Evolutionary conservation across 2,888 invertebrate genomes (phyloP), one percentile per base, ranked within the genome.

Genomic region (Plagodis dolabraria): DNA sequence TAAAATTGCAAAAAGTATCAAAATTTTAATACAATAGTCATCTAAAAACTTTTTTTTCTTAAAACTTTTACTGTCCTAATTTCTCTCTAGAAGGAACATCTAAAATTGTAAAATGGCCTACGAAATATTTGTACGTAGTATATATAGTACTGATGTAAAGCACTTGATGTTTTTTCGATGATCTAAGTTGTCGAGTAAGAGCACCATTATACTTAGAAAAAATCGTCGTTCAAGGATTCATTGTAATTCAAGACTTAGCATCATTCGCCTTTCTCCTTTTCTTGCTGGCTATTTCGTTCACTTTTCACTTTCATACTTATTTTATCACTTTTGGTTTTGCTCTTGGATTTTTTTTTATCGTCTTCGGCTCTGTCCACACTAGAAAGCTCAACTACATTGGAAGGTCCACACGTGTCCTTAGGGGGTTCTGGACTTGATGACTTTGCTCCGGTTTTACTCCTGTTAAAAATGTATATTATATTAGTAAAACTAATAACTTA

Each of bases 361-460:
- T 47, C 49, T 5, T 53, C 47, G 8, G 48, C 38, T 50, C 7
- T 10, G 33, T 12, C 45, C 12, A 0, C 49, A 56, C 2, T 9
- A 22, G 22, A 22, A 22, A 22, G 22, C 22, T 22, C 22, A 22
- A 22, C 22, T 44, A 9, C 5, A 8, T 9, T 33, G 10, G 8
- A 11, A 6, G 34, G 11, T 50, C 2, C 38, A 47, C 10, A 42
- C 49, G 8, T 35, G 0, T 40, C 48, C 36, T 54, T 60, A 12
- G 22, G 40, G 5, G 57, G 51, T 5, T 57, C 53, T 0, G 57
- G 44, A 40, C 51, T 57, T 35, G 43, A 34, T 12, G 53, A 51
- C 7, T 63, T 59, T 48, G 64, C 64, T 43, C 62, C 57, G 57
- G 53, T n/a, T 52, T 67, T 67, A 69, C 60, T 53, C 59, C 74